phyloP scores from a whole-genome alignment of 1,140 invertebrate species.

The Armadillidium nasatum region DNA sequence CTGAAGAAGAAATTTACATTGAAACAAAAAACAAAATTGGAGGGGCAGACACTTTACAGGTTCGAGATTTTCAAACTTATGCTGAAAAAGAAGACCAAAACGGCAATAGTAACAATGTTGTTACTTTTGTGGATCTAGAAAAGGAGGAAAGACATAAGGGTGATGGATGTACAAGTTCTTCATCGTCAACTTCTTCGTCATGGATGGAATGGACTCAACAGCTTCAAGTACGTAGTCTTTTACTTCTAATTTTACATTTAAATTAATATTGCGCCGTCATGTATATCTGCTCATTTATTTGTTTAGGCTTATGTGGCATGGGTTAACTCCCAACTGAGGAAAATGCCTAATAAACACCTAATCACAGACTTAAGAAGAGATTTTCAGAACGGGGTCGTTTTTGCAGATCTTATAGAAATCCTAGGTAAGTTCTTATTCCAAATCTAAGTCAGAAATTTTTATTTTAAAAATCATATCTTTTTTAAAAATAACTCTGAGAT shows the following conservation, averaged over 20 bases:
- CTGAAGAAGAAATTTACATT: not conserved
- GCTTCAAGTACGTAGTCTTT: constrained; percentile 42
- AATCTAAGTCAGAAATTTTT: too few relatives aligned
- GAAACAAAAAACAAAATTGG: not conserved
- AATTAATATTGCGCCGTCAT: not conserved
- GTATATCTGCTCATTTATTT: not conserved
- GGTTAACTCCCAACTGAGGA: constrained; percentile 54
- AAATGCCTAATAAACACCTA: constrained; percentile 48
- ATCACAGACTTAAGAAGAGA: constrained; percentile 52
- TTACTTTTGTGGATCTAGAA: not conserved
- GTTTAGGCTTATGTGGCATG: constrained; percentile 51
- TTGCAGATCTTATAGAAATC: constrained; percentile 52
- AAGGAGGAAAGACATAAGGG: constrained; percentile 2
- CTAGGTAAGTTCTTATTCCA: constrained; percentile 48
- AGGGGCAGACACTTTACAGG: not conserved
- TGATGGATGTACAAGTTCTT: constrained; percentile 22
- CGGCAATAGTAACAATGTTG: not conserved
- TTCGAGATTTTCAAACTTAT: not conserved
- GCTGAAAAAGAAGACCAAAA: constrained; percentile 17
- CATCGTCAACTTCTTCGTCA: constrained; percentile 30
- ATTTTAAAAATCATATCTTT: too few relatives aligned
- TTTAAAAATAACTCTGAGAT: too few relatives aligned
- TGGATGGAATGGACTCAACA: constrained; percentile 49
- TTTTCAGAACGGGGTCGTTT: constrained; percentile 51
- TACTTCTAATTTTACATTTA: not conserved